phyloP scores from a whole-genome alignment of 2,888 invertebrate genomes.

The Emesis furor region DNA sequence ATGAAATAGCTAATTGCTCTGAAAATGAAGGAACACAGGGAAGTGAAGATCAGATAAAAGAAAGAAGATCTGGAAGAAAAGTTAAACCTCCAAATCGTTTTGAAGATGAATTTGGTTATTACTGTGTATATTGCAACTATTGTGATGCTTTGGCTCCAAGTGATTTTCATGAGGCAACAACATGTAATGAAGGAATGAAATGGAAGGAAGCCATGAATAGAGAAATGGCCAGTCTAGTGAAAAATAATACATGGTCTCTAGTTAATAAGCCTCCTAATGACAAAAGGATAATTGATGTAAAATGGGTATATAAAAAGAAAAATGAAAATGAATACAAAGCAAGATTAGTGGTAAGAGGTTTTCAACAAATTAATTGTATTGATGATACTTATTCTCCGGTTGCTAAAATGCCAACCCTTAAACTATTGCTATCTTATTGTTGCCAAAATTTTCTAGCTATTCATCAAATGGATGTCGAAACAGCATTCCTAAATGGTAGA shows the following conservation, averaged over 20 bases:
- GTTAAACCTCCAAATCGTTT: conserved; percentile 32
- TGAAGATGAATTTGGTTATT: conserved; percentile 40
- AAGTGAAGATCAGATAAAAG: neutral
- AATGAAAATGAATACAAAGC: conserved; percentile 57
- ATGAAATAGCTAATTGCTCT: too few species aligned
- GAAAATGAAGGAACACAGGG: too few species aligned
- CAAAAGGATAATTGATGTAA: conserved; percentile 72
- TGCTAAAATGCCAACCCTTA: conserved; percentile 77
- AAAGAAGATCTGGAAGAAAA: conserved; percentile 46
- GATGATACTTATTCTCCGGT: conserved; percentile 67
- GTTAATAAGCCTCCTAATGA: conserved; percentile 74
- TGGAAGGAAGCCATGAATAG: conserved; percentile 58
- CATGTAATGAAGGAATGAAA: conserved; percentile 65
- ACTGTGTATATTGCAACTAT: conserved; percentile 35
- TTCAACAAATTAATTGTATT: conserved; percentile 48
- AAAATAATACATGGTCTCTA: conserved; percentile 64
- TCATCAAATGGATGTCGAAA: conserved; percentile 72
- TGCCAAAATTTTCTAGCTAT: conserved; percentile 68
- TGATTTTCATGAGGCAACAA: conserved; percentile 69
- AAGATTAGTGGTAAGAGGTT: conserved; percentile 46
- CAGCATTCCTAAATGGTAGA: conserved; percentile 76
- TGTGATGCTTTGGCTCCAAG: conserved; percentile 33
- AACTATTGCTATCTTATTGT: conserved; percentile 72
- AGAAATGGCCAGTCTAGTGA: too few species aligned
- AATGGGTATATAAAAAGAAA: conserved; percentile 78